Conservation (phyloP, 2,888 invertebrate species). For the Xestia c-nigrum region DNA sequence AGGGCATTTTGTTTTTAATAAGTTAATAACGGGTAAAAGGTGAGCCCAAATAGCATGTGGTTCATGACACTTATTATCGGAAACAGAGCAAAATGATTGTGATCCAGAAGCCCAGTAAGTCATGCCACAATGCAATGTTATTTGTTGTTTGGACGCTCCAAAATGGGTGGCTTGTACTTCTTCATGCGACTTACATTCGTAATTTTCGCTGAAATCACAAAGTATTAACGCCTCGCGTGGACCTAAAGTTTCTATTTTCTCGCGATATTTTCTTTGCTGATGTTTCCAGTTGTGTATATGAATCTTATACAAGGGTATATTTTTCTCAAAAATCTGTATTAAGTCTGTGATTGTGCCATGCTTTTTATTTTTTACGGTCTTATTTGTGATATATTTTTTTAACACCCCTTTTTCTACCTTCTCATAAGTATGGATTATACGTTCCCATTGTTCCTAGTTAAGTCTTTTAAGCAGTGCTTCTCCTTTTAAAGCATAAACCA, state of each 20-base stretch:
- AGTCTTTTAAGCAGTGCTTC: not conserved
- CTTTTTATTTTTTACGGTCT: not conserved
- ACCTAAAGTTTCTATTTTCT: constrained; percentile 1
- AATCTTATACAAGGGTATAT: not conserved
- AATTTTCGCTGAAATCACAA: constrained; percentile 27
- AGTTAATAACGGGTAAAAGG: constrained; percentile 13
- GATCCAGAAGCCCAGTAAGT: constrained; percentile 21
- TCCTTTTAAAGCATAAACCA: not conserved
- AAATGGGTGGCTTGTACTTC: constrained; percentile 24
- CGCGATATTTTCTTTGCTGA: constrained; percentile 7
- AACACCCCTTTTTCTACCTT: not conserved
- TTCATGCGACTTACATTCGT: constrained; percentile 16
- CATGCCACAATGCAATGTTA: constrained; percentile 4
- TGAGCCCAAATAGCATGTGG: constrained; percentile 23
- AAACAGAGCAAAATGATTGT: constrained; percentile 6
- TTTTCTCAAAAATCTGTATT: not conserved
- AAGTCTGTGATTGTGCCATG: not conserved
- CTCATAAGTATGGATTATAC: not conserved
- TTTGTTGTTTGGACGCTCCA: constrained; percentile 16
- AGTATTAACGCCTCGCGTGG: constrained; percentile 3
- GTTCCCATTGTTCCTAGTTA: not conserved
- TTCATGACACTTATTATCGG: constrained; percentile 20
- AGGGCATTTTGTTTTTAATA: not conserved
- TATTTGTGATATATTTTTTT: not conserved
- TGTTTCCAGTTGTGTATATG: not conserved